phyloP scores from a whole-genome alignment of 2,888 invertebrate genomes.

The Xylocampa areola region DNA sequence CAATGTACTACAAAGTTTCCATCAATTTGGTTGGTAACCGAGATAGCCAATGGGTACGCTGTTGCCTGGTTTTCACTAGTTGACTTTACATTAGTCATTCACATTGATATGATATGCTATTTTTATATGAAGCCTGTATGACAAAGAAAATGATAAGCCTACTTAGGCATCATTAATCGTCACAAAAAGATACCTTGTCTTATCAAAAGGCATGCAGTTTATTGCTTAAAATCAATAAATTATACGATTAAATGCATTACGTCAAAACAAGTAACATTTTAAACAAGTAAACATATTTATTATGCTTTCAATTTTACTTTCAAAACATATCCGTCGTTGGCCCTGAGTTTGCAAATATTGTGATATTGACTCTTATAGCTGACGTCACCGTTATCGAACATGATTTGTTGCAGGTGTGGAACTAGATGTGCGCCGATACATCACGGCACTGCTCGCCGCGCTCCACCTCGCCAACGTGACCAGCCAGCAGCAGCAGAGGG shows the following conservation, averaged over 20 bases:
- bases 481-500: conserved; percentile 74
- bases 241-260: conserved; percentile 2
- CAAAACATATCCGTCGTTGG: conserved; percentile 5
- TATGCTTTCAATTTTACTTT: conserved; percentile 19
- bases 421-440: conserved; percentile 82
- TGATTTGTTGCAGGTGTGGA: conserved; percentile 74
- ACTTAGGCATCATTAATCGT: too few relatives aligned
- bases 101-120: too few relatives aligned
- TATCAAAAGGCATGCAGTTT: background rate
- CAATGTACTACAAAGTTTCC: too few relatives aligned
- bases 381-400: conserved; percentile 7
- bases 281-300: background rate
- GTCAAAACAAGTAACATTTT: conserved; percentile 10
- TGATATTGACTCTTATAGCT: conserved; percentile 16
- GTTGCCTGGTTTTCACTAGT: too few relatives aligned
- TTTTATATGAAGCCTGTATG: too few relatives aligned
- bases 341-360: conserved; percentile 21
- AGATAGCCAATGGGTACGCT: too few relatives aligned
- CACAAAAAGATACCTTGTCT: too few relatives aligned
- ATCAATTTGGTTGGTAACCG: too few relatives aligned
- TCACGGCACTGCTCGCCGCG: conserved; percentile 82
- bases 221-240: conserved; percentile 12
- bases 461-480: conserved; percentile 84
- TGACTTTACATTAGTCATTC: too few relatives aligned
- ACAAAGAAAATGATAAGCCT: too few relatives aligned